phyloP scores from a whole-genome alignment of 1,140 invertebrate species.

The Musca vetustissima region DNA sequence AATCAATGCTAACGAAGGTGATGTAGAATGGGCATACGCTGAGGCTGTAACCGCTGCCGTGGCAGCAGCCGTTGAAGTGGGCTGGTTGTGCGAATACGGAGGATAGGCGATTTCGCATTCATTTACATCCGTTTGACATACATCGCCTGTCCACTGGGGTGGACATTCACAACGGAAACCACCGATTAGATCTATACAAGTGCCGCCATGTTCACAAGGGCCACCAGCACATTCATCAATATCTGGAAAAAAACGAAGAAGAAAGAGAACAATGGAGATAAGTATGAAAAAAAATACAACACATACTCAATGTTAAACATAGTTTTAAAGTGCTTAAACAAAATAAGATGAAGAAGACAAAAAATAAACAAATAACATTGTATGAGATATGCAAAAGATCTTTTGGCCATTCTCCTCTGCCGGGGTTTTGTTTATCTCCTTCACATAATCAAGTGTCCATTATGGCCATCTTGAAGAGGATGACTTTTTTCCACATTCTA shows the following conservation, averaged over 20 bases:
- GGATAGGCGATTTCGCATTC: conserved; percentile 60
- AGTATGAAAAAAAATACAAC: not conserved
- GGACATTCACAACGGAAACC: conserved; percentile 77
- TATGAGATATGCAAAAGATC: not conserved
- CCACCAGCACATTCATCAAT: conserved; percentile 82
- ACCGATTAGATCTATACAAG: conserved; percentile 75
- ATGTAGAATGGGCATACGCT: too few relatives aligned
- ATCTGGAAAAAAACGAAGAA: conserved; percentile 56
- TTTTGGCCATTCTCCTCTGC: too few relatives aligned
- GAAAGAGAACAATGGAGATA: not conserved
- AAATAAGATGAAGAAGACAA: not conserved
- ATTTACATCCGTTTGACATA: conserved; percentile 75
- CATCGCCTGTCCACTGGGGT: conserved; percentile 76
- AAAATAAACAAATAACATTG: not conserved
- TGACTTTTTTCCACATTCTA: not conserved
- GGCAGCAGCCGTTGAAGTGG: conserved; percentile 58
- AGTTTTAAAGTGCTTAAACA: not conserved
- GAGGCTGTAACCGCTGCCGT: too few relatives aligned
- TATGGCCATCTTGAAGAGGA: not conserved
- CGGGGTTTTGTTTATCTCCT: not conserved
- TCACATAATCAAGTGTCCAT: not conserved
- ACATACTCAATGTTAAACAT: not conserved
- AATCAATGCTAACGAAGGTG: not conserved
- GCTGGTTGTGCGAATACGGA: conserved; percentile 30
- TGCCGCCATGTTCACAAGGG: conserved; percentile 85